Evolutionary conservation across 2,888 invertebrate species (phyloP), one percentile per base, ranked within the genome.

Genomic region (Alsophila aescularia): DNA sequence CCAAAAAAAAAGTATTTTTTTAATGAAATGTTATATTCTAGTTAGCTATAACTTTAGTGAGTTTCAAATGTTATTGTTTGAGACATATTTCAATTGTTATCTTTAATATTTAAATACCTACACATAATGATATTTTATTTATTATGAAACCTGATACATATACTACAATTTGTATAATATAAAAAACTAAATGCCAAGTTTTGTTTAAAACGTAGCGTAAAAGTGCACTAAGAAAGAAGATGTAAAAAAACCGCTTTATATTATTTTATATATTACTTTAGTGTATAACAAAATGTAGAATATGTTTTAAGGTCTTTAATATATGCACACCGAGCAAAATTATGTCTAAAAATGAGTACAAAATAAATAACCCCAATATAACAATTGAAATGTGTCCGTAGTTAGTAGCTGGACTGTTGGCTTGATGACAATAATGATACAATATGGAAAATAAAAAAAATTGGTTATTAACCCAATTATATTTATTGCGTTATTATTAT

Each of bases 1-100:
- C 67, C 75, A 72, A 79, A 69, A 76, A 72, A 35, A 83, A 81
- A 84, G 78, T 84, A 85, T 87, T 85, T 87, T 86, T 83, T 81
- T 81, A 81, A 79, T 67, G 32, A 41, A 53, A 52, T 49, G 43
- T 50, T 52, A 51, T 48, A 53, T 37, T 60, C 14, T 57, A 57
- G 51, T 35, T 49, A 49, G 41, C 29, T 41, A 36, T 49, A 40
- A 39, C 6, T 36, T 47, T 45, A 48, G 44, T 32, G n/a, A 14
- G 21, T 43, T 51, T 51, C 10, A 24, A 41, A 47, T 50, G 41
- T 44, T 49, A 39, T 52, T 39, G 9, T 53, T 50, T 43, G 3
- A 21, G 37, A 45, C 34, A 44, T 48, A 44, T 54, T 58, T 60
- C 56, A 39, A 52, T 54, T 55, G 43, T 36, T 52, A 40, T 47